These are phyloP conservation scores for Bungarus multicinctus DNA, from an alignment of 2,113 vertebrate species.

Conservation along the genomic window DNA sequence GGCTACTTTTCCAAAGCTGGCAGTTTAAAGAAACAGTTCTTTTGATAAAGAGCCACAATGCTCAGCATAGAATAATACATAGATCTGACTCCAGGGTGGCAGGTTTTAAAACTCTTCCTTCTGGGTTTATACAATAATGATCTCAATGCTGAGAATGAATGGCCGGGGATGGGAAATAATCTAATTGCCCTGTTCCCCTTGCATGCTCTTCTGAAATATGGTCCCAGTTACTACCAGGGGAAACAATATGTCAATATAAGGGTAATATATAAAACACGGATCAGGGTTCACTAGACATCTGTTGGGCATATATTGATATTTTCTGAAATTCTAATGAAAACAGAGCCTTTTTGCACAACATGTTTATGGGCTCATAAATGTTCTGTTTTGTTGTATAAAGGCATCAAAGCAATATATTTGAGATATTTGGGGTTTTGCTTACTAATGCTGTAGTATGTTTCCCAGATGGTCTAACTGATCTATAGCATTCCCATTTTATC, in stretches of 20 bases:
- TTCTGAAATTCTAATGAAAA: background rate
- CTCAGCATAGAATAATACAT: background rate
- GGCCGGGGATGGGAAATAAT: background rate
- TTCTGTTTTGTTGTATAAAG: background rate
- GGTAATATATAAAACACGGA: background rate
- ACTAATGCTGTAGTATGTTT: background rate
- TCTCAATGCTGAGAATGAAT: slow-evolving; percentile 8
- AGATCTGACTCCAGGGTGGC: slow-evolving; percentile 7
- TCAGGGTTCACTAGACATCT: background rate
- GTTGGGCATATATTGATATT: background rate
- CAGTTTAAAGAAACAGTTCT: slow-evolving; percentile 4
- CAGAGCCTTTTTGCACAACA: background rate
- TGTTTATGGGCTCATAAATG: background rate
- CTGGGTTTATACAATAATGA: slow-evolving; percentile 11
- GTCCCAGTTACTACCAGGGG: background rate
- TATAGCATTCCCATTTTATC: background rate
- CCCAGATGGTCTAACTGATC: background rate
- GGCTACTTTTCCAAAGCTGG: slow-evolving; percentile 7
- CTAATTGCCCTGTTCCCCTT: slow-evolving; percentile 5
- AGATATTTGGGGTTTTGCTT: background rate
- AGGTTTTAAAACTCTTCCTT: slow-evolving; percentile 3
- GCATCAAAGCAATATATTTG: background rate
- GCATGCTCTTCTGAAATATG: background rate
- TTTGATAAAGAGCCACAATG: background rate
- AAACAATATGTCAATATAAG: background rate